Conservation (phyloP, 2,113 vertebrate species). For the Lophius piscatorius region DNA sequence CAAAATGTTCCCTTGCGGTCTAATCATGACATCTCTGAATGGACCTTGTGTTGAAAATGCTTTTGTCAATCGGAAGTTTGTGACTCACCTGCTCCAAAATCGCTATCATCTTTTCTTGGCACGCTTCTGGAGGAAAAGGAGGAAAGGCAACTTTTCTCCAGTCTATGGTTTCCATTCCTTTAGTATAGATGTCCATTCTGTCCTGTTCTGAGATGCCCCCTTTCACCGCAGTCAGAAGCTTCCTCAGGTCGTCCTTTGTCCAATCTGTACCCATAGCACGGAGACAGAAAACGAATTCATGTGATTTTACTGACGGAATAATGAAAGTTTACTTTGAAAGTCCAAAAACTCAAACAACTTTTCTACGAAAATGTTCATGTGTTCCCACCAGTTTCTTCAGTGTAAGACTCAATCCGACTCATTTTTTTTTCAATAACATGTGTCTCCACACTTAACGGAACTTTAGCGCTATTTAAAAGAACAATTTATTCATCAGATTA, state of each 20-base stretch:
- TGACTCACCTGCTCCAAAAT: conserved; percentile 43
- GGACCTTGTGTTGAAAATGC: too few relatives aligned
- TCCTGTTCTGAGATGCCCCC: not conserved
- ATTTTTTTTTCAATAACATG: conserved; percentile 9
- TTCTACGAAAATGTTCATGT: not conserved
- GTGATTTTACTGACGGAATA: too few relatives aligned
- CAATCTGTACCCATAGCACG: conserved; percentile 38
- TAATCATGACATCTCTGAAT: too few relatives aligned
- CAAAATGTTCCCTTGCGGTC: too few relatives aligned
- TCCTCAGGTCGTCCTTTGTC: conserved; percentile 26
- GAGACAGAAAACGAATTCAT: not conserved
- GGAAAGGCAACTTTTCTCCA: conserved; percentile 64
- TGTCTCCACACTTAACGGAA: too few relatives aligned
- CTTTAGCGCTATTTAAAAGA: not conserved
- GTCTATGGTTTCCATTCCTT: conserved; percentile 23
- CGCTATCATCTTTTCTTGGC: conserved; percentile 47
- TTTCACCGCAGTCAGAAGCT: conserved; percentile 51
- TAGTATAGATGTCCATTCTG: accelerated
- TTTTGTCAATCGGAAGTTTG: too few relatives aligned
- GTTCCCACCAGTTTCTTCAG: conserved; percentile 28
- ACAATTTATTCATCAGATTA: not conserved
- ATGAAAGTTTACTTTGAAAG: too few relatives aligned
- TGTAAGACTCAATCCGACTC: not conserved
- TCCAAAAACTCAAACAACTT: too few relatives aligned
- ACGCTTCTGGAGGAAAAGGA: conserved; percentile 58